These are phyloP conservation scores for Perodicticus potto DNA, from an alignment of 2,797 vertebrate genomes.

Conservation along the genomic window DNA sequence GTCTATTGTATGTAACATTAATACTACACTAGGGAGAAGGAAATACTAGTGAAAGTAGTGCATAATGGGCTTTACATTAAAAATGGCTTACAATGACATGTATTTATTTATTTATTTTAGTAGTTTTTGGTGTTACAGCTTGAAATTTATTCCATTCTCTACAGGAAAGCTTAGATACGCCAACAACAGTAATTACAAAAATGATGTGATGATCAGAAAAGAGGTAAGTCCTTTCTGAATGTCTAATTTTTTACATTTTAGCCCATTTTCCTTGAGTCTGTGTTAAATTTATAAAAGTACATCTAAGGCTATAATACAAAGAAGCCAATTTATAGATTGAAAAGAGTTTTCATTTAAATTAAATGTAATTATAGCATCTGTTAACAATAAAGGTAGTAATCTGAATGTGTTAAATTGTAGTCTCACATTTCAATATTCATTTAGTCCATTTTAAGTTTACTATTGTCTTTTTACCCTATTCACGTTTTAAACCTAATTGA, in stretches of 20 bases:
- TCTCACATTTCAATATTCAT: not conserved
- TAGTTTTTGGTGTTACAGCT: slow-evolving; percentile 53
- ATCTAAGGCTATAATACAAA: not conserved
- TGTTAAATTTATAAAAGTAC: not conserved
- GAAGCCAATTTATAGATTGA: not conserved
- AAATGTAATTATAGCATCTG: not conserved
- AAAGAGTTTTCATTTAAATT: slow-evolving; percentile 39
- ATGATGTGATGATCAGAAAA: slow-evolving; percentile 99
- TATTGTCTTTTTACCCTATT: slow-evolving; percentile 19
- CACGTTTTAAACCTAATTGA: slow-evolving; percentile 30
- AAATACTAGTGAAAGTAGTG: not conserved
- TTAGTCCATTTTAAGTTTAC: slow-evolving; percentile 52
- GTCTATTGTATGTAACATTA: not conserved
- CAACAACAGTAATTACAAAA: slow-evolving; percentile 99
- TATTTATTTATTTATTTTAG: slow-evolving; percentile 28
- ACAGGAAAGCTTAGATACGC: slow-evolving; percentile 97
- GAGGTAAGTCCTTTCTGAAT: slow-evolving; percentile 89
- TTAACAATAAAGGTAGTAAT: not conserved
- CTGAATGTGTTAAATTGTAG: slow-evolving; percentile 33
- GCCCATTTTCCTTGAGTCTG: slow-evolving; percentile 16
- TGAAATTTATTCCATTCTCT: slow-evolving; percentile 55
- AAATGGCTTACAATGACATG: not conserved
- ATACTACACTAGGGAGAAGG: not conserved
- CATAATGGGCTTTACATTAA: slow-evolving; percentile 27
- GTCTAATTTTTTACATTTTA: slow-evolving; percentile 87